Evolutionary conservation across 2,113 vertebrate genomes (phyloP), one percentile per base, ranked within the genome.

Genomic region (Syngnathus floridae): DNA sequence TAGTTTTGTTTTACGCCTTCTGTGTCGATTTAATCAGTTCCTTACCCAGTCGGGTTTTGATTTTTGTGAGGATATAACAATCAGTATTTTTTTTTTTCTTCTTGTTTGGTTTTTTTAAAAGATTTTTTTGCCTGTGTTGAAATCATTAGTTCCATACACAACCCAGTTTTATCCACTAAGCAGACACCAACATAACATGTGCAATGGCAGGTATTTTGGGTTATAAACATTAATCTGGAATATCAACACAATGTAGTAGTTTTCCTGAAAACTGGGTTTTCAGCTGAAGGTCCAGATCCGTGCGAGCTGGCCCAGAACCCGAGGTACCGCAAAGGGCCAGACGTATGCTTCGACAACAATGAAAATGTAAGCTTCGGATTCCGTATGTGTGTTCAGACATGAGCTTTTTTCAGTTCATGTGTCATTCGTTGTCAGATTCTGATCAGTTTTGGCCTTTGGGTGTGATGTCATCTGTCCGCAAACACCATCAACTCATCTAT

Each of bases 341-440:
- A 95, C 2, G 92, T 93, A 77, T 99, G 97, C 85, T 99, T 99
- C 73, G 97, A 99, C 86, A 92, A 97, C 85, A 94, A 95, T 66
- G 82, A 86, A 67, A 77, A 90, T 70, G 97, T 98, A 93, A 97
- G 93, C 54, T 19, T 49, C 40, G 57, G 38, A 71, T 75, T 7
- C 59, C 21, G 40, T 65, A 52, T 2, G 26, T 71, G 51, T 21
- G 38, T 64, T 35, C 40, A 38, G 49, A 35, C 26, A 68, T 41
- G 41, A 79, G 11, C 37, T 43, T 38, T 63, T 12, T 43, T 62
- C 40, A 43, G 26, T 31, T 31, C 70, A 69, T 13, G 9, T 72
- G n/a, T 73, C 60, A 62, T 59, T 38, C 36, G 17, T 17, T 65
- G 43, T 61, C 78, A 82, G 73, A 46, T 74, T 74, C 89, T 87